Percentiles rank a stretch among this genome's conserved stretches.
Conservation (phyloP, 2,888 invertebrate genomes). For the Malachius bipustulatus region DNA sequence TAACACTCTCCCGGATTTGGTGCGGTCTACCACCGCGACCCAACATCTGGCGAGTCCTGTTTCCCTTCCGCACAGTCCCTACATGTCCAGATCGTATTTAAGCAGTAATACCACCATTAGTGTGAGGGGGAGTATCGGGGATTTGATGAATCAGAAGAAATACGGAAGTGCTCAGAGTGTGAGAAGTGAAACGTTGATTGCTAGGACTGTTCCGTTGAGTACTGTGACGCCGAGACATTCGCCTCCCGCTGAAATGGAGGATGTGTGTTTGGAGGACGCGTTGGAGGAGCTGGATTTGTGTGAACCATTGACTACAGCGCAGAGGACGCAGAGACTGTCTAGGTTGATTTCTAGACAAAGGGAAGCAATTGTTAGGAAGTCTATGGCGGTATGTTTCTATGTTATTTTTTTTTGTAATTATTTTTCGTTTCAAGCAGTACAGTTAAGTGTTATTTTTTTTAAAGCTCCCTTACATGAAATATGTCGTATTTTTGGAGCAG, state of each 20-base stretch:
- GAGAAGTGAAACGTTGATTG: constrained; percentile 58
- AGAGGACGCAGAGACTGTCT: constrained; percentile 56
- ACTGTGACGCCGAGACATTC: constrained; percentile 52
- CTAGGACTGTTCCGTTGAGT: constrained; percentile 59
- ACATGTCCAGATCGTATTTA: constrained; percentile 38
- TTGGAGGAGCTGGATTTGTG: constrained; percentile 31
- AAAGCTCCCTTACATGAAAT: no score
- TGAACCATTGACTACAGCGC: constrained; percentile 53
- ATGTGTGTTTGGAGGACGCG: constrained; percentile 25
- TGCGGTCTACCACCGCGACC: constrained; percentile 38
- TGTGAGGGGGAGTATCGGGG: constrained; percentile 46
- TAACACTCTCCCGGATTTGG: constrained; percentile 35
- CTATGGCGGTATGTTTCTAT: constrained; percentile 10
- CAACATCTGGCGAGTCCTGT: constrained; percentile 36
- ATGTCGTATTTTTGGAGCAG: no score
- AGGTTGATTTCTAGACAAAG: constrained; percentile 55
- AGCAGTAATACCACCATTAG: constrained; percentile 28
- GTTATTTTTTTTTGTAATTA: no score
- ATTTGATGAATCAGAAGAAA: constrained; percentile 63
- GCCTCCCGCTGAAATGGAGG: constrained; percentile 33
- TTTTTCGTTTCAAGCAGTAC: no score
- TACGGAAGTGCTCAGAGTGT: constrained; percentile 60
- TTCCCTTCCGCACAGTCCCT: constrained; percentile 43
- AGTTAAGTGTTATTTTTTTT: no score
- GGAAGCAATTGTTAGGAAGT: constrained; percentile 20